Evolutionary conservation across 2,888 invertebrate genomes (phyloP), one percentile per base, ranked within the genome.

Genomic region (Acronicta aceris): DNA sequence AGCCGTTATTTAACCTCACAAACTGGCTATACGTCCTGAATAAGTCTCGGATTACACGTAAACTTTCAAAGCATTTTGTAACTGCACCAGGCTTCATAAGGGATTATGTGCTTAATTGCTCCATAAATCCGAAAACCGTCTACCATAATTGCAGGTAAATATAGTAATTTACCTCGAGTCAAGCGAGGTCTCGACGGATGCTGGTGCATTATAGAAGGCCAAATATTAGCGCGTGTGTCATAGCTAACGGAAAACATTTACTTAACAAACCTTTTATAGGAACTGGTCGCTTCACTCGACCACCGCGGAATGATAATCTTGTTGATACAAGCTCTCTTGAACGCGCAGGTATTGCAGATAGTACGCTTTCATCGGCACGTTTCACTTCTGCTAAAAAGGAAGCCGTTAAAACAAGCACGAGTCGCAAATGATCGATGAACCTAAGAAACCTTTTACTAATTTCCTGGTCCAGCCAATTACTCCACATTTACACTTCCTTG

Each of bases 401-500:
- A 83, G 76, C 78, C 55, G 74, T 79, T 81, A 76, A 78, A 81
- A 79, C 68, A 71, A 76, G 75, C 71, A 76, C 70, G 70, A 75
- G 63, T 70, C 74, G 70, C 72, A 82, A 85, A 83, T 86, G 84
- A 87, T 88, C 84, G 83, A 86, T 83, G 83, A 79, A 85, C 82
- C 76, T 79, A 77, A 84, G 80, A 85, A 82, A 81, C 80, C 81
- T 84, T 83, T 84, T 83, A 85, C 79, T 79, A 79, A 81, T 83
- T 88, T 89, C 89, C 86, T 84, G 82, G 83, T 83, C 77, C 73
- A 73, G 74, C 78, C 84, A 87, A 87, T 86, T 87, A 87, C 83
- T 88, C 83, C 73, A 84, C 85, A 87, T 87, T 86, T 82, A 85
- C 84, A 89, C 89, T 89, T 89, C 90, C 90, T 88, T 83, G 79